These are phyloP conservation scores for Xylota sylvarum DNA, from an alignment of 2,888 invertebrate genomes.

Conservation along the genomic window DNA sequence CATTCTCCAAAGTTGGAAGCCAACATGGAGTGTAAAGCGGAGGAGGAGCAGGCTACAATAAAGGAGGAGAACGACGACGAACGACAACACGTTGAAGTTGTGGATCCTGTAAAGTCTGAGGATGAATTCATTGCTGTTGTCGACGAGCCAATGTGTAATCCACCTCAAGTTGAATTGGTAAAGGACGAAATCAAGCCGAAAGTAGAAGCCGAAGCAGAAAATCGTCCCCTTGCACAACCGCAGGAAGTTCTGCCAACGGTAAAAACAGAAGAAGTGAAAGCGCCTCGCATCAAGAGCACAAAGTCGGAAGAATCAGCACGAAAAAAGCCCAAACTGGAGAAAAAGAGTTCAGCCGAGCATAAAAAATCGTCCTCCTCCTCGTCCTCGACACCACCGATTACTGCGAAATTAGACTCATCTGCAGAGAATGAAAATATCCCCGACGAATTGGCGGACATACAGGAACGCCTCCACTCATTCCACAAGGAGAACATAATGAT, in stretches of 20 bases:
- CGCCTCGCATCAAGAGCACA: conserved; percentile 6
- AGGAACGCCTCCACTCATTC: conserved; percentile 88
- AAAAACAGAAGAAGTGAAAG: conserved; percentile 29
- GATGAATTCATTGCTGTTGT: conserved; percentile 61
- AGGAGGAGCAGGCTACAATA: neutral
- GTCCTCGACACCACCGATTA: conserved; percentile 37
- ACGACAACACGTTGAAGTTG: conserved; percentile 59
- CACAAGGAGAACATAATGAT: conserved; percentile 88
- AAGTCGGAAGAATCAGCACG: conserved; percentile 53
- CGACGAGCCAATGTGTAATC: conserved; percentile 28
- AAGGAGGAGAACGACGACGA: conserved; percentile 39
- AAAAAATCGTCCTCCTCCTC: conserved; percentile 55
- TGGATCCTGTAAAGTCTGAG: conserved; percentile 62
- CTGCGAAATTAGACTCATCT: conserved; percentile 38
- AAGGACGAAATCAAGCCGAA: conserved; percentile 60
- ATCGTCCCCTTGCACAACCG: neutral
- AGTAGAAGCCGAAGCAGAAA: conserved; percentile 24
- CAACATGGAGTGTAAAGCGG: conserved; percentile 7
- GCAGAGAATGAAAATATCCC: conserved; percentile 80
- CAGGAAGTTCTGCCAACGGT: conserved; percentile 78
- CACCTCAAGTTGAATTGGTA: neutral
- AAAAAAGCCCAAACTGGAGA: conserved; percentile 57
- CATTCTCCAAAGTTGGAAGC: neutral
- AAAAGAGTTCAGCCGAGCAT: conserved; percentile 38
- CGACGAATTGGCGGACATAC: conserved; percentile 88